Conservation (phyloP, 92 coral and sea anemone species). For the Zoanthus sansibaricus region DNA sequence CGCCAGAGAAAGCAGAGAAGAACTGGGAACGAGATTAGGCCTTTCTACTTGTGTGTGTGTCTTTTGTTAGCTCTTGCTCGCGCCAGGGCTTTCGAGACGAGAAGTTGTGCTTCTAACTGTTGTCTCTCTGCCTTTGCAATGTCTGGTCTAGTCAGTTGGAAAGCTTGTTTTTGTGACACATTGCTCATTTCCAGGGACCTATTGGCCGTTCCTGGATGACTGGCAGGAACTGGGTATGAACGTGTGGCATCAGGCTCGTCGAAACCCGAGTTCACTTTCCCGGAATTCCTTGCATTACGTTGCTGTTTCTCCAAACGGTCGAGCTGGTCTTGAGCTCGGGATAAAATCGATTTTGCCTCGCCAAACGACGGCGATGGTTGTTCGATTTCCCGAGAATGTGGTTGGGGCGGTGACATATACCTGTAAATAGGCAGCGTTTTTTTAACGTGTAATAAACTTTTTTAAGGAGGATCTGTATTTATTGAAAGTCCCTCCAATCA, state of each 20-base stretch:
- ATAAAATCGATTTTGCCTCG: conserved; percentile 78
- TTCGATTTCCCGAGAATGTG: conserved; percentile 47
- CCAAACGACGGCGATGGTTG: conserved; percentile 74
- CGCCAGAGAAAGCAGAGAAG: not conserved
- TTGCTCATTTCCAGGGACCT: not conserved
- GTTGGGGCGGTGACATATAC: conserved; percentile 40
- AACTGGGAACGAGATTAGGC: not conserved
- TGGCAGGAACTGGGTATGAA: conserved; percentile 3
- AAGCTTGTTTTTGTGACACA: conserved; percentile 33
- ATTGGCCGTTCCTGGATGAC: not conserved
- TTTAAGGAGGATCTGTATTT: too few species aligned
- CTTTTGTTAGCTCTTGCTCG: conserved; percentile 68
- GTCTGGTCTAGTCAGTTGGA: conserved; percentile 47
- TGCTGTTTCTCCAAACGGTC: conserved; percentile 78
- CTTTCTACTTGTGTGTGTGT: not conserved
- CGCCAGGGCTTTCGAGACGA: conserved; percentile 88
- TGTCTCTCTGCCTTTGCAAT: conserved; percentile 77
- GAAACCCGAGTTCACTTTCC: conserved; percentile 4
- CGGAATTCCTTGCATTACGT: conserved; percentile 20
- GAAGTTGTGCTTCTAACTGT: conserved; percentile 85
- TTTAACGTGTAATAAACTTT: not conserved
- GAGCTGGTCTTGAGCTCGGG: conserved; percentile 79
- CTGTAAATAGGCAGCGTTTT: not conserved
- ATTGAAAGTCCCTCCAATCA: too few species aligned
- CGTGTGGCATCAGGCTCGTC: conserved; percentile 23